These are phyloP conservation scores for Alloplasta piceator DNA, from an alignment of 2,888 invertebrate genomes.

Conservation along the genomic window DNA sequence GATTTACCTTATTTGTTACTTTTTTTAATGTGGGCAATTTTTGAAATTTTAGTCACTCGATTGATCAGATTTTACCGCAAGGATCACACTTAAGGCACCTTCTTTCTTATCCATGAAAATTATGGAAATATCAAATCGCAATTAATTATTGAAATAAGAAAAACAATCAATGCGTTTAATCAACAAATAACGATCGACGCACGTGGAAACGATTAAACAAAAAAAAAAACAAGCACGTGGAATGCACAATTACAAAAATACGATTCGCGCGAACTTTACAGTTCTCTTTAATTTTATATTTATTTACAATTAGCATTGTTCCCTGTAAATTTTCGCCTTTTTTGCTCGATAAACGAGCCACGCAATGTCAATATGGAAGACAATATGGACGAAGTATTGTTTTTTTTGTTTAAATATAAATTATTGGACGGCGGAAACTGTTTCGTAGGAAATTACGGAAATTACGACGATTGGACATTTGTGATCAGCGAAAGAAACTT, in stretches of 20 bases:
- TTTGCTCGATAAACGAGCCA: too few species aligned
- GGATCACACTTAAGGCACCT: too few species aligned
- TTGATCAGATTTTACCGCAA: too few species aligned
- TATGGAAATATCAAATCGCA: too few species aligned
- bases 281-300: constrained; percentile 28
- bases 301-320: constrained; percentile 42
- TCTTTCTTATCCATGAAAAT: too few species aligned
- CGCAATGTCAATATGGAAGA: constrained; percentile 24
- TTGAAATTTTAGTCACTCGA: too few species aligned
- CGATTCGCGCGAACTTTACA: constrained; percentile 1
- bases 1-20: too few species aligned
- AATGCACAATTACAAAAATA: constrained; percentile 22
- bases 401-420: constrained; percentile 11
- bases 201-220: constrained; percentile 9
- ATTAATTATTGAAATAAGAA: too few species aligned
- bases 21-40: too few species aligned
- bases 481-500: background rate
- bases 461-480: constrained; percentile 51
- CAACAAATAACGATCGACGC: background rate
- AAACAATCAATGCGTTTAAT: background rate
- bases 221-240: constrained; percentile 17
- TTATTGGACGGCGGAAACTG: constrained; percentile 20
- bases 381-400: constrained; percentile 8
- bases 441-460: constrained; percentile 1
- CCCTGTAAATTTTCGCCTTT: background rate